These are phyloP conservation scores for Vollenhovia emeryi DNA, from an alignment of 1,140 invertebrate genomes.

Conservation along the genomic window DNA sequence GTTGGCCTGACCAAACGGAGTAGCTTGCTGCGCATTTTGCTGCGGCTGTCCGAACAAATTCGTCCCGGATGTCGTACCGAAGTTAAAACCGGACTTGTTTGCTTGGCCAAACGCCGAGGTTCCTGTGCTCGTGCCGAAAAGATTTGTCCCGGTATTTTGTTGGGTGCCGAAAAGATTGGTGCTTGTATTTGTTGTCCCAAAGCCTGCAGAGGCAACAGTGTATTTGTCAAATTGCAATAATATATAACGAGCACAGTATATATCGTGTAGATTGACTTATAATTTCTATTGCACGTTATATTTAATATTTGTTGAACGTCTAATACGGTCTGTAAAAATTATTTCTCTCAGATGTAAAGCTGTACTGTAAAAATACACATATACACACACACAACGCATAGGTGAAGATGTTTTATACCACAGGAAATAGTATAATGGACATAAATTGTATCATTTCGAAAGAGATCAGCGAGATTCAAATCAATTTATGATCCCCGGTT, in stretches of 20 bases:
- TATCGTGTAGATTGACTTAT: too few relatives aligned
- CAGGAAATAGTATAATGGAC: neutral
- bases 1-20: conserved; percentile 88
- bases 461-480: neutral
- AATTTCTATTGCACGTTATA: neutral
- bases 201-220: conserved; percentile 68
- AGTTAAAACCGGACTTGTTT: conserved; percentile 87
- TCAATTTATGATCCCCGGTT: neutral
- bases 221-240: neutral
- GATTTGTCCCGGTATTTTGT: conserved; percentile 82
- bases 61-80: conserved; percentile 83
- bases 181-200: conserved; percentile 80
- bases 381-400: neutral
- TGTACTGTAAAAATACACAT: neutral
- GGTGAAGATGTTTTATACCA: neutral
- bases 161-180: conserved; percentile 82
- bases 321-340: neutral
- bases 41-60: conserved; percentile 87
- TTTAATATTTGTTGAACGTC: neutral
- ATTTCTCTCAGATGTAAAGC: neutral
- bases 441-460: neutral
- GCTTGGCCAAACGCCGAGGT: conserved; percentile 88
- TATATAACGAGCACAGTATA: neutral
- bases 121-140: conserved; percentile 83
- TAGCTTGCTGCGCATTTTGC: conserved; percentile 81